Conservation (phyloP, 2,888 invertebrate genomes). For the Pseudolycoriella hygida region DNA sequence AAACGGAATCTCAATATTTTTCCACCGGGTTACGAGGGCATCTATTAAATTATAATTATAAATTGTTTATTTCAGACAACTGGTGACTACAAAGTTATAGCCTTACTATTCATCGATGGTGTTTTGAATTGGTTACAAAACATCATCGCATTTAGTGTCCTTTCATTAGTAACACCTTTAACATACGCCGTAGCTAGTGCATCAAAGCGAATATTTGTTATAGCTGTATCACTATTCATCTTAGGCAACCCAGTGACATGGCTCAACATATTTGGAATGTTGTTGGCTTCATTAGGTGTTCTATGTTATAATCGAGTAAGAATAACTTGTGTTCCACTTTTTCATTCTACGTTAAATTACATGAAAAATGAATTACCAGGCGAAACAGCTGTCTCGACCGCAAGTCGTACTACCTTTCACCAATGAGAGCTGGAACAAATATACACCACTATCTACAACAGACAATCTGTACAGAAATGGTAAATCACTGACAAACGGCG, state of each 20-base stretch:
- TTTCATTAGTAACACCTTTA: constrained; percentile 80
- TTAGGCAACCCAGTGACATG: constrained; percentile 83
- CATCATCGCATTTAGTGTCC: constrained; percentile 82
- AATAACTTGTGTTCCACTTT: no score
- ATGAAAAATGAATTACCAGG: neutral
- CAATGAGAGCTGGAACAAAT: constrained; percentile 5
- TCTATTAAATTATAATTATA: no score
- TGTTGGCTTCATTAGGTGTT: constrained; percentile 76
- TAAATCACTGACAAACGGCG: neutral
- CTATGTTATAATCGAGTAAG: constrained; percentile 72
- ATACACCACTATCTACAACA: neutral
- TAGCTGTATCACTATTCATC: constrained; percentile 69
- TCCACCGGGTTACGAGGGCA: no score
- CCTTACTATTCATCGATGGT: constrained; percentile 59
- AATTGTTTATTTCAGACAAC: constrained; percentile 24
- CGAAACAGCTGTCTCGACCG: constrained; percentile 5
- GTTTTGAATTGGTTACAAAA: constrained; percentile 88
- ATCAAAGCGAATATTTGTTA: constrained; percentile 84
- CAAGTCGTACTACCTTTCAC: constrained; percentile 7
- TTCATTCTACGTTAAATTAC: neutral
- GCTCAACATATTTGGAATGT: constrained; percentile 77
- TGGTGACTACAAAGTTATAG: constrained; percentile 36
- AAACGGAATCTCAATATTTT: no score
- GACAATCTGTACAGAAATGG: neutral
- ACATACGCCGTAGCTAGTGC: constrained; percentile 93